These are phyloP conservation scores for Nowickia ferox DNA, from an alignment of 2,888 invertebrate species.

Conservation along the genomic window DNA sequence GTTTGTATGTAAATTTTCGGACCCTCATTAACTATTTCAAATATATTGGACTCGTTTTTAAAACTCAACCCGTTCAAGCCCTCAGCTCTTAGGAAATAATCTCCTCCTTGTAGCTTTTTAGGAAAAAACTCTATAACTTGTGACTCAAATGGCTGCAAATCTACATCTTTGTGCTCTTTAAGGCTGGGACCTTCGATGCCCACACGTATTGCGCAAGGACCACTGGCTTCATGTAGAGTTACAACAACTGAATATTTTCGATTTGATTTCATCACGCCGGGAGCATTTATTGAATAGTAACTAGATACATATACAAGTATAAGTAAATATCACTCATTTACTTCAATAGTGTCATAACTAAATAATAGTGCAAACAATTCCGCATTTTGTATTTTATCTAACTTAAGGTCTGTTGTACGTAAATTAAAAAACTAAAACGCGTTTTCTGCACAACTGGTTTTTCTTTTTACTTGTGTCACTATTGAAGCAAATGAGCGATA, in stretches of 20 bases:
- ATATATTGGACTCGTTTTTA: slow-evolving; percentile 84
- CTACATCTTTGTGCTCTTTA: neutral
- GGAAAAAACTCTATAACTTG: slow-evolving; percentile 34
- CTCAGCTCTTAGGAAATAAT: slow-evolving; percentile 71
- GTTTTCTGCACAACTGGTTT: no score
- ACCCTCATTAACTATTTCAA: slow-evolving; percentile 10
- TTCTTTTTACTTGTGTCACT: no score
- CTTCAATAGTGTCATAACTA: no score
- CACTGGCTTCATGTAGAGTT: slow-evolving; percentile 19
- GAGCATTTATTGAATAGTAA: slow-evolving; percentile 55
- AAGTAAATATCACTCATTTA: no score
- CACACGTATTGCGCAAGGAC: slow-evolving; percentile 24
- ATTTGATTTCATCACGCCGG: slow-evolving; percentile 54
- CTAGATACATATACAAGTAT: slow-evolving; percentile 12
- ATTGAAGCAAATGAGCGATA: no score
- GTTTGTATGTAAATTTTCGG: slow-evolving; percentile 93
- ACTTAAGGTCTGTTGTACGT: no score
- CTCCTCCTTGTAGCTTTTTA: neutral
- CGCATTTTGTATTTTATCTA: no score
- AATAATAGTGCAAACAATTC: no score
- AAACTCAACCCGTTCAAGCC: slow-evolving; percentile 90
- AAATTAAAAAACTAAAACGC: no score
- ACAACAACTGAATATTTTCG: slow-evolving; percentile 73
- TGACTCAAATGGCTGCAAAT: slow-evolving; percentile 24
- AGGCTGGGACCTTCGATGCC: slow-evolving; percentile 26